Evolutionary conservation across 2,888 invertebrate species (phyloP).

Genomic region (Apodemia zela): DNA sequence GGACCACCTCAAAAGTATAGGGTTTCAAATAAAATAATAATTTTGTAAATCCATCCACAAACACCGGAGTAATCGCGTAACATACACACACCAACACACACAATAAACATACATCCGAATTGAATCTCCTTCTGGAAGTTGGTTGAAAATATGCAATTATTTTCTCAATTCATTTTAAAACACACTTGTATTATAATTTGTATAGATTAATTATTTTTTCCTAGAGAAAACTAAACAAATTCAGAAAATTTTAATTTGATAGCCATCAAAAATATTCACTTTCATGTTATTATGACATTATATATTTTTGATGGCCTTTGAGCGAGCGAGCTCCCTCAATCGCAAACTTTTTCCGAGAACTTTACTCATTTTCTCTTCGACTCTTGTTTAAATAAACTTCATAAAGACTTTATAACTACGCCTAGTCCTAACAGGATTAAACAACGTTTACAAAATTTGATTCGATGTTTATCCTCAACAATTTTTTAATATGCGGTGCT

Average conservation of each 20-base stretch:
- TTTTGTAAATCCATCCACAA: no score
- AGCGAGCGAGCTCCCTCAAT: constrained; percentile 42
- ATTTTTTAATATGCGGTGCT: no score
- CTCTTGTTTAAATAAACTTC: constrained; percentile 64
- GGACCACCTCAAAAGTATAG: no score
- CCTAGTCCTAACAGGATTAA: constrained; percentile 62
- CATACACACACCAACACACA: no score
- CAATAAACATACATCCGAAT: no score
- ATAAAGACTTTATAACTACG: constrained; percentile 48
- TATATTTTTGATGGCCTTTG: constrained; percentile 39
- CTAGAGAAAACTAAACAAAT: not conserved
- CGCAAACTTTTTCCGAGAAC: constrained; percentile 59
- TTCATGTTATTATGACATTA: constrained; percentile 14
- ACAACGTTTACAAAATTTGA: constrained; percentile 53
- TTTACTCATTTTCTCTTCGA: constrained; percentile 72
- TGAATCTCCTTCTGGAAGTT: no score
- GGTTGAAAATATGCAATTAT: no score
- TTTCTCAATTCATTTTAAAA: no score
- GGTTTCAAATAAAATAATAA: no score
- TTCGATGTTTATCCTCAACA: not conserved
- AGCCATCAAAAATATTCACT: not conserved
- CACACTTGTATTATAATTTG: not conserved
- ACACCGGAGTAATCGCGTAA: no score
- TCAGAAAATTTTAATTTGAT: not conserved
- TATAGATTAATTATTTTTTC: no score